A percentile compares a stretch with the other conserved stretches of the same genome.
Conservation (phyloP, 2,888 invertebrate species). For the Graphium colonna region DNA sequence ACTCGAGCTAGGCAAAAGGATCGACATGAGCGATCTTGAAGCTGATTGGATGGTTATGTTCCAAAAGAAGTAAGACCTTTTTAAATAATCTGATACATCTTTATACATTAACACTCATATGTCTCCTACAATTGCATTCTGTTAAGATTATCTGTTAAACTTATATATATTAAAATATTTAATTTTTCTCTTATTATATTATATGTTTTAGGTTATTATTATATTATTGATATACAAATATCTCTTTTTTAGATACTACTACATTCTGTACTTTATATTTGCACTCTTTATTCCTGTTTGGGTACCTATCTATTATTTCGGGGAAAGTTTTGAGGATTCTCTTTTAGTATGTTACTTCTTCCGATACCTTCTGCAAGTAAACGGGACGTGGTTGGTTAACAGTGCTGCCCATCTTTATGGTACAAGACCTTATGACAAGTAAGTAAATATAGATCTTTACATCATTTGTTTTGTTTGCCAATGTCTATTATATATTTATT, state of each 20-base stretch:
- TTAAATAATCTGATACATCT: too few species aligned
- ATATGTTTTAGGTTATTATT: too few species aligned
- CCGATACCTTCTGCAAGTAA: constrained; percentile 82
- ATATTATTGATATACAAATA: neutral
- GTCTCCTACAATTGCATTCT: too few species aligned
- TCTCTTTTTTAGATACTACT: constrained; percentile 82
- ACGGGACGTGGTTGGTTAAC: constrained; percentile 91
- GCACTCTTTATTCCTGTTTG: constrained; percentile 82
- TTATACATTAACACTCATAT: too few species aligned
- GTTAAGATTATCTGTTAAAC: too few species aligned
- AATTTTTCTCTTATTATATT: too few species aligned
- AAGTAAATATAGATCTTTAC: constrained; percentile 48
- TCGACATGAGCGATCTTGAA: constrained; percentile 88
- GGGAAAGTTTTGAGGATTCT: constrained; percentile 81
- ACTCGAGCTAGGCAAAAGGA: constrained; percentile 81
- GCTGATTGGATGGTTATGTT: constrained; percentile 86
- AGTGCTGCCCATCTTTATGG: constrained; percentile 90
- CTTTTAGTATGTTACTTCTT: constrained; percentile 81
- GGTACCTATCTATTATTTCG: constrained; percentile 85
- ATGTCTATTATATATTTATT: too few species aligned
- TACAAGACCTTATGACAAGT: constrained; percentile 88
- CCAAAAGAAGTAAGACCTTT: constrained; percentile 87
- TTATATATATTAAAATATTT: too few species aligned
- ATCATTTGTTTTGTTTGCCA: too few species aligned
- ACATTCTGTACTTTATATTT: constrained; percentile 77